Evolutionary conservation across 1,140 invertebrate species (phyloP), one percentile per base, ranked within the genome.

Genomic region (Drosophila lowei): DNA sequence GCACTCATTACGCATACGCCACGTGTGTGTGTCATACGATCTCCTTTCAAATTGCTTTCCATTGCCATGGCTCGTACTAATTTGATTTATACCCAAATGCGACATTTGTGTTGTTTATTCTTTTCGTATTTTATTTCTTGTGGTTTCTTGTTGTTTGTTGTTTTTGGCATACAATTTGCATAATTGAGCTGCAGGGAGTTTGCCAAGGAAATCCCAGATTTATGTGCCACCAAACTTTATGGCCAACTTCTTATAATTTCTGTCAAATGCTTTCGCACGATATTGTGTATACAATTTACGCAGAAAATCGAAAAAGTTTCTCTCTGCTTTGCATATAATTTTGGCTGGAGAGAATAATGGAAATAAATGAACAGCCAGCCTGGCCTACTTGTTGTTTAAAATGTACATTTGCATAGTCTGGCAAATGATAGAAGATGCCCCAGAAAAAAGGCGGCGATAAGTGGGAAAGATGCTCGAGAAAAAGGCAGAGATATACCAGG

Each of bases 261-360:
- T 60, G 58, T 65, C 59, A 71, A 77, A 70, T 50, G 42, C 28
- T 49, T 66, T 44, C 55, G 50, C 15, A 49, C 56, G 60, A 73
- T 80, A 57, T 46, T 52, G 48, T 42, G 47, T 53, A 55, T 63
- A 85, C 77, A 72, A 88, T 72, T 86, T 86, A 72, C 77, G 65
- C 71, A 55, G 52, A 25, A 79, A 86, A 83, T 83, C 74, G 84
- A 88, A 88, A 86, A 86, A 83, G 42, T 86, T 86, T 73, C 15
- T 44, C 8, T 68, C 25, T 11, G 38, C 44, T 47, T 79, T 79
- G 55, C 77, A 79, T 64, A 64, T 38, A 44, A 74, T 46, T 49
- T n/a, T 38, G 28, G 16, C 15, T 53, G 25, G 16, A 16, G 34
- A 38, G 4, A 13, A 49, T 61, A 49, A 86, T 77, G 77, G 63